Percentiles rank a stretch among this genome's conserved stretches.
Conservation (phyloP, 64 coral and sea anemone genomes). For the Stylophora pistillata region DNA sequence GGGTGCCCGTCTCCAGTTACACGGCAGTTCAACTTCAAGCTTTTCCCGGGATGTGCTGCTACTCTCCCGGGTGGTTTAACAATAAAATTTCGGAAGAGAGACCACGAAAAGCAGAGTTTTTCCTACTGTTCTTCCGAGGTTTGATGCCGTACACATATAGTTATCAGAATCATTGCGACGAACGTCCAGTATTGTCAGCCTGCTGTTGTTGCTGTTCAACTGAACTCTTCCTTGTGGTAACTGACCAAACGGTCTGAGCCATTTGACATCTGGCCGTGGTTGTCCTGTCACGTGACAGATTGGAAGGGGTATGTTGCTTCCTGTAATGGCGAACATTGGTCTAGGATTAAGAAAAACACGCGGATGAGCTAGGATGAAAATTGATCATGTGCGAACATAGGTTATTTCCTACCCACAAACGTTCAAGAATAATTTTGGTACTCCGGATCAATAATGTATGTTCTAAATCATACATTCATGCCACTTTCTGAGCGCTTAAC, state of each 20-base stretch:
- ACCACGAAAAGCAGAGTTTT: conserved; percentile 9
- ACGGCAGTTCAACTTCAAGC: conserved; percentile 20
- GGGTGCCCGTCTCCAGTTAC: conserved; percentile 49
- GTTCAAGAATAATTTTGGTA: neutral
- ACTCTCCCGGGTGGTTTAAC: conserved; percentile 15
- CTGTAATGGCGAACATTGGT: conserved; percentile 10
- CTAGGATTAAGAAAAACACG: neutral
- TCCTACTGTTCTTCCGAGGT: conserved; percentile 25
- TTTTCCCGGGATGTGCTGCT: neutral
- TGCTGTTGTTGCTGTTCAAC: neutral
- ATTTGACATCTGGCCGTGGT: conserved; percentile 40
- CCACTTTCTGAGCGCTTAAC: no score
- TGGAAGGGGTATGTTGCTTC: conserved; percentile 28
- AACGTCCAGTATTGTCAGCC: neutral
- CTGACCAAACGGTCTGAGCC: conserved; percentile 36
- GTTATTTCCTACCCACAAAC: neutral
- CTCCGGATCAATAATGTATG: no score
- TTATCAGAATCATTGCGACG: conserved; percentile 28
- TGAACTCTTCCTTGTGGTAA: neutral
- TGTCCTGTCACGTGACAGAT: conserved; percentile 55
- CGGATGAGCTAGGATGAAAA: neutral
- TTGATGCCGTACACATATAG: conserved; percentile 43
- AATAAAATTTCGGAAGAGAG: conserved; percentile 1
- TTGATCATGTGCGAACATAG: neutral
- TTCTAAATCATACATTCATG: no score